Evolutionary conservation across 2,113 vertebrate genomes (phyloP).

Genomic region (Apodemus speciosus): DNA sequence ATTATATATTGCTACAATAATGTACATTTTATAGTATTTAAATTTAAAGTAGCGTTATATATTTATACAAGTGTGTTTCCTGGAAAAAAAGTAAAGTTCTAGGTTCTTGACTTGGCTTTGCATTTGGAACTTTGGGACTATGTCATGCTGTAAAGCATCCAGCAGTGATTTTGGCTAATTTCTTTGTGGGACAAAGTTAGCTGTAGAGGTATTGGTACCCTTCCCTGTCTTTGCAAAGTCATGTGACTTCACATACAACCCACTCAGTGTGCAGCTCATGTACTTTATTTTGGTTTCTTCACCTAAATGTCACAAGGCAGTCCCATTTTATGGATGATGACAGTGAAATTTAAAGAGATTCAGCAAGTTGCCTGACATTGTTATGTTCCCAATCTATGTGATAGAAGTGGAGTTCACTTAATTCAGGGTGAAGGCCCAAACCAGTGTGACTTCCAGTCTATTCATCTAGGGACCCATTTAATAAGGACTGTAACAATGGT

Average conservation of each 20-base stretch:
- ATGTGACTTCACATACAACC: neutral
- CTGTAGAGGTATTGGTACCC: neutral
- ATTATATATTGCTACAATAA: constrained; percentile 36
- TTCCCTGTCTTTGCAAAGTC: neutral
- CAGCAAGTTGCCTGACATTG: neutral
- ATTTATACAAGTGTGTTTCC: neutral
- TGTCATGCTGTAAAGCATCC: neutral
- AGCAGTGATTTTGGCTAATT: neutral
- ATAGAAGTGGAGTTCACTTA: neutral
- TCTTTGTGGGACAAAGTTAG: no score
- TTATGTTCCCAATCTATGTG: neutral
- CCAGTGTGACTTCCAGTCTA: neutral
- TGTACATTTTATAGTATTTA: neutral
- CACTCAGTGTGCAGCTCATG: neutral
- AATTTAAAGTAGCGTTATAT: neutral
- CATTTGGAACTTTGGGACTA: neutral
- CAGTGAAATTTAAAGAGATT: neutral
- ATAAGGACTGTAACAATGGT: constrained; percentile 36
- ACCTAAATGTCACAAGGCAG: constrained; percentile 26
- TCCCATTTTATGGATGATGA: constrained; percentile 28
- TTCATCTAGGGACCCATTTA: constrained; percentile 30
- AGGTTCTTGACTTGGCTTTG: neutral
- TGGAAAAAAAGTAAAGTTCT: constrained; percentile 8
- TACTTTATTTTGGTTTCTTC: neutral
- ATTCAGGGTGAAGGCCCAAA: neutral